Conservation (phyloP, 2,888 invertebrate species). For the Drosophila nr. perissopoda region DNA sequence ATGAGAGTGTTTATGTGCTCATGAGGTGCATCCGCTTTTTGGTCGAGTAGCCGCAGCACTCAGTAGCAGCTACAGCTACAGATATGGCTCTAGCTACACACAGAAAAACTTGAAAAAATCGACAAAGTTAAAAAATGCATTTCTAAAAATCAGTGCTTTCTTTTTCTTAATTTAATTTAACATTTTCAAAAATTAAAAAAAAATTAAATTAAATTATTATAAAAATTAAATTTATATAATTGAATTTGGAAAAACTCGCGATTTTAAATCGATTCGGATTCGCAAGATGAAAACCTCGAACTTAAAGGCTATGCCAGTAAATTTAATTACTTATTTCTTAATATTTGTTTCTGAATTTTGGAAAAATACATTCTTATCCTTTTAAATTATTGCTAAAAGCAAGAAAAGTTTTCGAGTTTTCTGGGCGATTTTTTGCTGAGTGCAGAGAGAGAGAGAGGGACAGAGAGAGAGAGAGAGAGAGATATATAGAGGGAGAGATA, state of each 20-base stretch:
- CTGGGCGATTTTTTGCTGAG: neutral
- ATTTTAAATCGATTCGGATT: neutral
- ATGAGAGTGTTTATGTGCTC: constrained; percentile 29
- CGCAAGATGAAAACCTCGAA: no score
- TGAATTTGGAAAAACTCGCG: neutral
- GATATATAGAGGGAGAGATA: constrained; percentile 2
- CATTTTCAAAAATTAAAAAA: neutral
- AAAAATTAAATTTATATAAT: no score
- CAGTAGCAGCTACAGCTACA: constrained; percentile 48
- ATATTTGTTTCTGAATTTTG: neutral
- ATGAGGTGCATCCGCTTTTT: constrained; percentile 67
- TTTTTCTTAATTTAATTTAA: neutral
- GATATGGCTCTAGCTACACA: constrained; percentile 39
- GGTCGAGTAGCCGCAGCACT: constrained; percentile 67
- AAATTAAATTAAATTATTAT: no score
- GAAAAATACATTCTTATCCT: neutral
- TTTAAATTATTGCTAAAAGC: neutral
- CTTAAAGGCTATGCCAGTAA: no score
- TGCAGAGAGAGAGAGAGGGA: neutral
- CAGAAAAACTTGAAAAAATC: neutral
- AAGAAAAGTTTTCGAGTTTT: neutral
- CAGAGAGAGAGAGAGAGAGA: neutral
- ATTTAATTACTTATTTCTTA: no score
- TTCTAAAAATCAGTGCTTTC: neutral
- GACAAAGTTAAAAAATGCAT: neutral